Evolutionary conservation across 2,113 vertebrate species (phyloP).

Genomic region (Pachyramphus minor): DNA sequence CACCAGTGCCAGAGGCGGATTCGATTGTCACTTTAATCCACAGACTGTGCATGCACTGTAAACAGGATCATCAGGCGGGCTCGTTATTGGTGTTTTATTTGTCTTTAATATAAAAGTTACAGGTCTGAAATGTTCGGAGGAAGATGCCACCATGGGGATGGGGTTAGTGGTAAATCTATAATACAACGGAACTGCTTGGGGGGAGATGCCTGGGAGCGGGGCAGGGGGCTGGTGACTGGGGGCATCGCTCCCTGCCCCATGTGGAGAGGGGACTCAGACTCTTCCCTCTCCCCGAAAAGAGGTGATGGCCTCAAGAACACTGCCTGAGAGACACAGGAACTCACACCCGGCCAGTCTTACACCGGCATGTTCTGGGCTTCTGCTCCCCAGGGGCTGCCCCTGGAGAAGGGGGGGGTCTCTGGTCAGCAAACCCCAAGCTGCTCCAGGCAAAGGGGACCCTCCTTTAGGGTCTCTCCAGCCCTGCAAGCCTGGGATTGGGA

Average conservation of each 20-base stretch:
- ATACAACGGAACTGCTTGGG: background rate
- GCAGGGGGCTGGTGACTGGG: background rate
- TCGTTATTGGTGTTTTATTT: slow-evolving; percentile 63
- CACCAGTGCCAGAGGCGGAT: background rate
- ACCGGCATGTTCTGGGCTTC: background rate
- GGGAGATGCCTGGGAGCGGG: background rate
- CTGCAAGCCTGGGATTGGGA: background rate
- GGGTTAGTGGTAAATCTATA: slow-evolving; percentile 1
- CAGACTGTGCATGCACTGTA: slow-evolving; percentile 49
- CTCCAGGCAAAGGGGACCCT: background rate
- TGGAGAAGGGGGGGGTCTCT: fast-evolving
- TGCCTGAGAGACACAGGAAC: background rate
- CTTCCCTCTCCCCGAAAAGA: background rate
- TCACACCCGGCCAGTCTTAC: fast-evolving
- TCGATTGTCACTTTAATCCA: slow-evolving; percentile 62
- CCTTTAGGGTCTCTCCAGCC: background rate
- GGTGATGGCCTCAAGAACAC: background rate
- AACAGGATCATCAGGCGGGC: slow-evolving; percentile 25
- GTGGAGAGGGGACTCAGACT: background rate
- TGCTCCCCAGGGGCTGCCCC: background rate
- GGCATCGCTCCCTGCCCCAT: fast-evolving
- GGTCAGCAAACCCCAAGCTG: background rate
- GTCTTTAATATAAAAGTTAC: slow-evolving; percentile 74
- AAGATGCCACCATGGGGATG: slow-evolving; percentile 4
- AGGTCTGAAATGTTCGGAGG: slow-evolving; percentile 61